These are phyloP conservation scores for Pteronura brasiliensis DNA, from an alignment of 2,113 vertebrate species.

Conservation along the genomic window DNA sequence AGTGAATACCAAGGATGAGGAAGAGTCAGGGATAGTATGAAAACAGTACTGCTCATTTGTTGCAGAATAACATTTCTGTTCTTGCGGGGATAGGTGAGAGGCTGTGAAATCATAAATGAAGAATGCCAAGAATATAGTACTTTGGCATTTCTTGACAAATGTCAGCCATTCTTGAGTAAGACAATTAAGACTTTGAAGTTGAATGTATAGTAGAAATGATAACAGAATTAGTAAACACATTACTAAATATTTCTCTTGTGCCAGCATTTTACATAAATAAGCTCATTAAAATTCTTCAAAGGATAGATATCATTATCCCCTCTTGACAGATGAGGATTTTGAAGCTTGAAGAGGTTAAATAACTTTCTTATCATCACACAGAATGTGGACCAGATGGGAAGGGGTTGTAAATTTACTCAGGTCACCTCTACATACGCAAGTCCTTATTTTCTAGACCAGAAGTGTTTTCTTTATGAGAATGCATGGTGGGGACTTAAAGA, in stretches of 20 bases:
- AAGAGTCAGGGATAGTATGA: background rate
- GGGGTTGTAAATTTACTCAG: background rate
- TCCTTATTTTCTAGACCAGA: background rate
- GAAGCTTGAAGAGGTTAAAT: background rate
- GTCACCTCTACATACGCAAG: background rate
- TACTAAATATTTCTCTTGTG: background rate
- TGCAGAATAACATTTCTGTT: background rate
- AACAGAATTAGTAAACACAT: constrained; percentile 17
- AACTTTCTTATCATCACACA: background rate
- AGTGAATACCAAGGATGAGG: background rate
- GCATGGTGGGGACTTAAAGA: background rate
- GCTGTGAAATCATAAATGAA: constrained; percentile 23
- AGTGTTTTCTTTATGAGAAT: background rate
- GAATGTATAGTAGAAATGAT: background rate
- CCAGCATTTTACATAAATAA: background rate
- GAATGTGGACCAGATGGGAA: background rate
- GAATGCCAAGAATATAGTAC: background rate
- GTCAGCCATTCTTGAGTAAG: background rate
- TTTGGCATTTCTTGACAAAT: background rate
- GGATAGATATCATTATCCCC: background rate
- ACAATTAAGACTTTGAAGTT: background rate
- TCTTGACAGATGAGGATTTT: background rate
- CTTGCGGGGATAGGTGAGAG: background rate
- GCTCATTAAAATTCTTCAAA: background rate
- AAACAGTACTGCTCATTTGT: constrained; percentile 34